Base-by-base conservation (phyloP, 2,113 vertebrate genomes). In the Pseudorectes ferrugineus region DNA sequence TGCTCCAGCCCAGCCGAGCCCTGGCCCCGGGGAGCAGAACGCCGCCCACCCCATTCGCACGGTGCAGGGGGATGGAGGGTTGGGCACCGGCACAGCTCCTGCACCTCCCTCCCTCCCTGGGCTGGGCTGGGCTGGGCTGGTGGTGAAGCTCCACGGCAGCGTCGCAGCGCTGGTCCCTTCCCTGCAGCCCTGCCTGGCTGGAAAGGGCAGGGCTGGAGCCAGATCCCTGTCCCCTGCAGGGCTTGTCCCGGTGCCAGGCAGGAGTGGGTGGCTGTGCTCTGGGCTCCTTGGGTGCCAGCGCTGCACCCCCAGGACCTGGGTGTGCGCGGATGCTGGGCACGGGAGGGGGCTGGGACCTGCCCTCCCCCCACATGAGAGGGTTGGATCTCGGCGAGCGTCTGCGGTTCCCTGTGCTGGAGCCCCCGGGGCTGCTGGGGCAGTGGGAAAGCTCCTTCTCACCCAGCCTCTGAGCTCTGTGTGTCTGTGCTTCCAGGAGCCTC, bases 401-500 rank as follows among this genome's bases (percentile, higher is more conserved):
- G 87, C 23, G 24, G 89, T 94, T 95, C 67, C 42, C 54, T 94
- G 10, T 58, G 66, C 89, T 40, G 84, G 45, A 84, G 40, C 86
- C 92, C 40, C 51, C 29, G 5, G 84, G 91, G 90, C 89, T 85
- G 49, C 81, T 21, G 46, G 33, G 81, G 71, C 20, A 65, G 14
- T 77, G 95, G 94, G 45, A 83, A 24, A 21, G 43, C 55, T 93
- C 71, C 0, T 93, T 63, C 82, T 80, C 67, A 48, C 38, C 63
- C 63, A 59, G 68, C 75, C 92, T 45, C 92, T 90, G 93, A 94
- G 95, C 83, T 86, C 84, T 29, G 43, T 49, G 63, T 74, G 49
- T 55, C 66, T 92, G 26, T 91, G 40, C 46, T 92, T 58, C 18
- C 97, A 99, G 99, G 98, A 99, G 99, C 94, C 98, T 99, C 88